A percentile compares a stretch with the other conserved stretches of the same genome.
phyloP scores from a whole-genome alignment of 2,888 invertebrate genomes.

The Agriotes lineatus region DNA sequence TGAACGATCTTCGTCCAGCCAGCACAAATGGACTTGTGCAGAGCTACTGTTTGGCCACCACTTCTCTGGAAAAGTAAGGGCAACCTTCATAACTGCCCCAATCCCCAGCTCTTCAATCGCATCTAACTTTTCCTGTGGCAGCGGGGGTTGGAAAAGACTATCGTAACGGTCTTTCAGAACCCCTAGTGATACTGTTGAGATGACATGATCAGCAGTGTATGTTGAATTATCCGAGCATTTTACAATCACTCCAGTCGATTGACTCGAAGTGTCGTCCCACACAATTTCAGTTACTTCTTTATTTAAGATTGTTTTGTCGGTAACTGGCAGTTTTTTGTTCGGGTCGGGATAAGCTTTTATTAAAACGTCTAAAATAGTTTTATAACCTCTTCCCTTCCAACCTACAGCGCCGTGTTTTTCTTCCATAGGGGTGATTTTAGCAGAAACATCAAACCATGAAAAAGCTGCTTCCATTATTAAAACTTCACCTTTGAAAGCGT shows the following conservation, averaged over 20 bases:
- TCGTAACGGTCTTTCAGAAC: slow-evolving; percentile 72
- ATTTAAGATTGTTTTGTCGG: slow-evolving; percentile 49
- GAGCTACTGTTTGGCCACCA: slow-evolving; percentile 70
- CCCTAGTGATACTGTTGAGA: slow-evolving; percentile 76
- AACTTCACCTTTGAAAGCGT: slow-evolving; percentile 12
- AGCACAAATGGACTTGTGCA: slow-evolving; percentile 67
- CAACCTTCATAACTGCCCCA: slow-evolving; percentile 75
- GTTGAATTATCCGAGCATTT: slow-evolving; percentile 66
- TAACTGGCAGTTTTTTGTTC: slow-evolving; percentile 37
- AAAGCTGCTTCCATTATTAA: slow-evolving; percentile 66
- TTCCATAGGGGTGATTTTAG: slow-evolving; percentile 75
- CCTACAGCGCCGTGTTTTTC: slow-evolving; percentile 77
- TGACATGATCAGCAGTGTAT: slow-evolving; percentile 72
- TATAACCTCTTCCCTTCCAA: slow-evolving; percentile 82
- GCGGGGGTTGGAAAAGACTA: slow-evolving; percentile 68
- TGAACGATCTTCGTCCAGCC: slow-evolving; percentile 66
- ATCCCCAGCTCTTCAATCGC: slow-evolving; percentile 71
- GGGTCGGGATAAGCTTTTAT: slow-evolving; percentile 51
- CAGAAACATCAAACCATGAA: slow-evolving; percentile 76
- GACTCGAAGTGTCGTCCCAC: slow-evolving; percentile 45
- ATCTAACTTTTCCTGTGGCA: slow-evolving; percentile 67
- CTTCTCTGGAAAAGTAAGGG: slow-evolving; percentile 70
- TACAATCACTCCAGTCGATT: slow-evolving; percentile 52
- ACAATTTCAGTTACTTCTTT: slow-evolving; percentile 47
- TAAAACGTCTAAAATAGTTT: slow-evolving; percentile 73